Base-by-base conservation (phyloP, 2,888 invertebrate species). In the Heliconius erato region DNA sequence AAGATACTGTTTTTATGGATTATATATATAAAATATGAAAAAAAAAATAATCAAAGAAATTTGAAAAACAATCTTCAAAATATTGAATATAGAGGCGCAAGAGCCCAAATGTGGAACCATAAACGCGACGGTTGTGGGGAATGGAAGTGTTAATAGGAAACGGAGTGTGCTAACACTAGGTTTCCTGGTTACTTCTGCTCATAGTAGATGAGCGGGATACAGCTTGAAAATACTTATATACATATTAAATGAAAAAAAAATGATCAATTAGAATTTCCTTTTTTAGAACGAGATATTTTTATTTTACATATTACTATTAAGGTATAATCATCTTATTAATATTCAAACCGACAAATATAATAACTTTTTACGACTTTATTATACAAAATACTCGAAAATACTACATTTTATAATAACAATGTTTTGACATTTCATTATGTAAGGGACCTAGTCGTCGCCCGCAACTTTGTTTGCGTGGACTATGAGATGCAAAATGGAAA, bases 381-480 rank as follows among this genome's bases (percentile, higher is more conserved):
- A 71, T 71, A 40, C 23, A n/a, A 35, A 71, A 71, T 71, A 71
- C 32, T 71, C 12, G 12, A 71, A 35, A 40, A 40, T 71, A 71
- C 11, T 40, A 71, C 14, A 71, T 6, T 71, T 40, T 71, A 23
- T 40, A 12, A n/a, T 1, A 40, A 71, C 12, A 23, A n/a, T 16
- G 40, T 23, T 40, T 71, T 40, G 71, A n/a, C 12, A 40, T 40
- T 71, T 40, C 23, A 69, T 35, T 19, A 23, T 35, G n/a, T n/a
- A n/a, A n/a, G n/a, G 6, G 19, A 7, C 19, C 19, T 23, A 54
- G 54, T 23, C 7, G 19, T 7, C 54, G 7, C 2, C 19, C 19
- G 54, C 3, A n/a, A 63, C n/a, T 63, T n/a, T n/a, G 11, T 11
- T 63, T 3, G n/a, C 1, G 3, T 11, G 11, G 3, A 3, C n/a